Conservation (phyloP, 2,888 invertebrate genomes). For the Melipona beecheii region DNA sequence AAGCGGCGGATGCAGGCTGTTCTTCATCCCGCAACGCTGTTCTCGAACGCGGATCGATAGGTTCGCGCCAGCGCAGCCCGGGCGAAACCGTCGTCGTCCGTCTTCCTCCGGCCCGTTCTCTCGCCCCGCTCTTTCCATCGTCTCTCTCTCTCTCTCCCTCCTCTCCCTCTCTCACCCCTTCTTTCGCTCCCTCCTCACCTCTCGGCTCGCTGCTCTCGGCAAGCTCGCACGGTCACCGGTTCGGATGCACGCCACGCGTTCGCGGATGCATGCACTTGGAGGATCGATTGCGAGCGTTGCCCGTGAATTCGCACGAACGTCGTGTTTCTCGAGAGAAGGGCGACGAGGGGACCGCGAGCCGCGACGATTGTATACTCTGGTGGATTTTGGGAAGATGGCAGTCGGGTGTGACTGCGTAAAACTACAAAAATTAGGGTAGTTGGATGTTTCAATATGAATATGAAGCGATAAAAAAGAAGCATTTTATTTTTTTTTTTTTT, state of each 20-base stretch:
- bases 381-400: not conserved
- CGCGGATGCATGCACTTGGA: constrained; percentile 35
- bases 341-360: not conserved
- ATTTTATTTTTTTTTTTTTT: no score
- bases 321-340: not conserved
- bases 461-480: no score
- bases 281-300: constrained; percentile 53
- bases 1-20: constrained; percentile 68
- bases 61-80: constrained; percentile 77
- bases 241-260: constrained; percentile 40
- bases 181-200: not conserved
- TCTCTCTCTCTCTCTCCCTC: not conserved
- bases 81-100: constrained; percentile 44
- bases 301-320: constrained; percentile 36
- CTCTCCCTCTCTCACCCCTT: constrained; percentile 24
- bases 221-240: constrained; percentile 45
- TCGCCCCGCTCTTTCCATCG: not conserved
- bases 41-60: constrained; percentile 75
- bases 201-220: not conserved
- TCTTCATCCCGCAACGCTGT: constrained; percentile 74
- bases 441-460: no score
- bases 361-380: not conserved
- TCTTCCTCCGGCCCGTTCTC: constrained; percentile 41
- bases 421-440: no score
- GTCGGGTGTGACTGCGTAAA: not conserved